These are phyloP conservation scores for Columba livia DNA, from an alignment of 2,113 vertebrate genomes.

Conservation along the genomic window DNA sequence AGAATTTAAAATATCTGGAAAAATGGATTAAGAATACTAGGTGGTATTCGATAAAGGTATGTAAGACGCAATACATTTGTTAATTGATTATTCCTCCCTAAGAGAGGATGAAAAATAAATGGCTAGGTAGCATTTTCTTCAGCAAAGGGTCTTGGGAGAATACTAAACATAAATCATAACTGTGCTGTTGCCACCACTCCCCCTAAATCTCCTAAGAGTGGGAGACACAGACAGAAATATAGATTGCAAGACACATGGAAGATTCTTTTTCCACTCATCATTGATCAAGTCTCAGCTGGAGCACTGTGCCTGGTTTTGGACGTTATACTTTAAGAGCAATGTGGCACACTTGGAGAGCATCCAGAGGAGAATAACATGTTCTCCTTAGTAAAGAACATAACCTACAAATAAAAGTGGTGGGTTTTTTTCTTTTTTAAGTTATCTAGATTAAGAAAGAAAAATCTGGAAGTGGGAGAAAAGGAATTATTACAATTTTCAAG, in stretches of 20 bases:
- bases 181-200: background rate
- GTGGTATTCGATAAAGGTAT: background rate
- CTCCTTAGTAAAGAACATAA: constrained; percentile 15
- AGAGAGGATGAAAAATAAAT: background rate
- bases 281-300: constrained; percentile 61
- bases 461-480: background rate
- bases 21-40: background rate
- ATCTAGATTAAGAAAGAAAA: background rate
- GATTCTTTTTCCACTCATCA: constrained; percentile 12
- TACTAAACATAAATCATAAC: background rate
- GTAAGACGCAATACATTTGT: background rate
- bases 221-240: constrained; percentile 24
- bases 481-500: background rate
- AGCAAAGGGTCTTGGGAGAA: background rate
- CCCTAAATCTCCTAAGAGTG: constrained; percentile 7
- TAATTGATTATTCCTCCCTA: background rate
- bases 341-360: constrained; percentile 51
- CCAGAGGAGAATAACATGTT: constrained; percentile 25
- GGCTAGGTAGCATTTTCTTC: background rate
- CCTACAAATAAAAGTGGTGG: background rate
- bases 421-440: background rate
- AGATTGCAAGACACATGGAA: constrained; percentile 21
- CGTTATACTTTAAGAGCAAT: constrained; percentile 35
- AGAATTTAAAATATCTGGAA: background rate
- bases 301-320: background rate